A percentile compares a stretch with the other conserved stretches of the same genome.
Conservation (phyloP, 2,888 invertebrate genomes). For the Macrosoma leucophasiata region DNA sequence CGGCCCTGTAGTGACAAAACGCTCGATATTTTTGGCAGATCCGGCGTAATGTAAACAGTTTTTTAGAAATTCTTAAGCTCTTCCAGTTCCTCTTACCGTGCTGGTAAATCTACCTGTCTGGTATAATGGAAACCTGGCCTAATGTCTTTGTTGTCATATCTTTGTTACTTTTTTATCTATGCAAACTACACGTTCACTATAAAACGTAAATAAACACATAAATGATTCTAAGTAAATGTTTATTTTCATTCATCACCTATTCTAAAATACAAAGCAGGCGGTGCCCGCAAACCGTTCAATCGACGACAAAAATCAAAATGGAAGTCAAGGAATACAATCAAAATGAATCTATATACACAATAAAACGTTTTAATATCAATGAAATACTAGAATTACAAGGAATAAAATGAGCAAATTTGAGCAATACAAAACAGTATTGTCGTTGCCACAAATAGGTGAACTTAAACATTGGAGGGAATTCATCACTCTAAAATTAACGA, state of each 20-base stretch:
- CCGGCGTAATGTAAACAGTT: too few species aligned
- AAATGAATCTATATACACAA: constrained; percentile 30
- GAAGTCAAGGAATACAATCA: constrained; percentile 31
- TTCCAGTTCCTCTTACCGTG: too few species aligned
- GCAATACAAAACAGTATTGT: constrained; percentile 66
- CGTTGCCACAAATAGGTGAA: constrained; percentile 42
- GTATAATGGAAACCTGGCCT: too few species aligned
- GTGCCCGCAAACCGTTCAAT: constrained; percentile 51
- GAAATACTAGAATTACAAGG: constrained; percentile 27
- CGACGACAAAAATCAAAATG: constrained; percentile 34
- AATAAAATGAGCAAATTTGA: constrained; percentile 65
- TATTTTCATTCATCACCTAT: constrained; percentile 64
- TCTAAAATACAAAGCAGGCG: constrained; percentile 56
- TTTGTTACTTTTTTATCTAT: constrained; percentile 1
- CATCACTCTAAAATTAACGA: constrained; percentile 38
- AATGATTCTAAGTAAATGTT: constrained; percentile 66
- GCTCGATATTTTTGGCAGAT: too few species aligned
- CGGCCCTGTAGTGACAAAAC: too few species aligned
- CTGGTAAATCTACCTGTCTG: too few species aligned
- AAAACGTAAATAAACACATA: constrained; percentile 37
- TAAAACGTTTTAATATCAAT: constrained; percentile 24
- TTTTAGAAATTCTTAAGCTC: too few species aligned
- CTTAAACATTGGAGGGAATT: constrained; percentile 49
- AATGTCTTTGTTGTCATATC: too few species aligned
- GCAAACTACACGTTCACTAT: neutral